Evolutionary conservation across 2,888 invertebrate species (phyloP), one percentile per base, ranked within the genome.

Genomic region (Machimus atricapillus): DNA sequence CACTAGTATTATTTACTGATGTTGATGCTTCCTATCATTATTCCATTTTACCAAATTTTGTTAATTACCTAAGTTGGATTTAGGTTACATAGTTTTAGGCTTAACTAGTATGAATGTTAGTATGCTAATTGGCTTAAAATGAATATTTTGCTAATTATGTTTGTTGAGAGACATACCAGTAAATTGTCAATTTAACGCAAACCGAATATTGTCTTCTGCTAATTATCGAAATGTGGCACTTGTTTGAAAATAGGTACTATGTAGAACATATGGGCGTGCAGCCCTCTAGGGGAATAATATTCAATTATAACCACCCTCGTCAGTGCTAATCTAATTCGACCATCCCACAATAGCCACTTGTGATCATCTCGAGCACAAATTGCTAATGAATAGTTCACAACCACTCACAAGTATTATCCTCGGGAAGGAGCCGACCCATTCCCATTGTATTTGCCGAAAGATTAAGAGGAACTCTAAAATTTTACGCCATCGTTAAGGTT

Each of bases 311-410:
- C 43, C 43, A 73, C 74, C 74, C 74, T 58, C 85, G 46, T 74
- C 74, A 74, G 66, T 85, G 74, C 74, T 85, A 85, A 85, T 85
- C 85, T 85, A 46, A 58, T 85, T 46, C 74, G 74, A 46, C 19
- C 74, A 85, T 85, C 43, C 85, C 74, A 85, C 74, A 85, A 85
- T 46, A 27, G 27, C 19, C 74, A 85, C 74, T 85, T 85, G 74
- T 74, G 73, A 73, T 76, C 23, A 76, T 85, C 85, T 66, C 37
- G 14, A n/a, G 34, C 85, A 85, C 85, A 85, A 85, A 85, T 73
- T 85, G 74, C 74, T 74, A 85, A 85, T 85, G 74, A 85, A 85
- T 85, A 74, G 85, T 85, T 85, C 74, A 85, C 85, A 74, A 85
- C 73, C 85, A 16, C 74, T 85, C 31, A 85, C 31, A 85, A 74